Percentiles rank a stretch among this genome's conserved stretches.
These are phyloP conservation scores for Thunnus thynnus DNA, from an alignment of 2,113 vertebrate genomes.

Conservation along the genomic window DNA sequence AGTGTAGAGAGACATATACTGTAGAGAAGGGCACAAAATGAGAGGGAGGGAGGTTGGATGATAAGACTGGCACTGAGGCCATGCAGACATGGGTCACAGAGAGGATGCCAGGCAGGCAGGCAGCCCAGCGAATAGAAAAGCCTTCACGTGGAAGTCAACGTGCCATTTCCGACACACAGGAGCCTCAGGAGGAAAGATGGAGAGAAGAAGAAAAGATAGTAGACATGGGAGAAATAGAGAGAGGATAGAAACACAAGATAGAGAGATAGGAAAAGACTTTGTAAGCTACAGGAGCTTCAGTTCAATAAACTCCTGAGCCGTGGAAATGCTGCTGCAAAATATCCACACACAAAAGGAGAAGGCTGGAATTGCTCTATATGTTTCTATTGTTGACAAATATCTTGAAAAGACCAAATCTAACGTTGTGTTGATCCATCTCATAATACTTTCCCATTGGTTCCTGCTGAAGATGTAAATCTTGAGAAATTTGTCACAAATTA, in stretches of 20 bases:
- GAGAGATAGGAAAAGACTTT: not conserved
- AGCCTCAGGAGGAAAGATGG: constrained; percentile 49
- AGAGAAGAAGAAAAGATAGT: constrained; percentile 15
- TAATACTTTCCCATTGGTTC: not conserved
- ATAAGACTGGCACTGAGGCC: constrained; percentile 58
- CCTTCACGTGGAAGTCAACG: constrained; percentile 75
- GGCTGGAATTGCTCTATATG: not conserved
- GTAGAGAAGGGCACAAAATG: not conserved
- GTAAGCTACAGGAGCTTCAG: not conserved
- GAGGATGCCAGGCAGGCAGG: constrained; percentile 47
- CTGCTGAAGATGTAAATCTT: not conserved
- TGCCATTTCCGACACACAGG: constrained; percentile 47
- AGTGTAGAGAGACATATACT: constrained; percentile 12
- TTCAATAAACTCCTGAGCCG: not conserved
- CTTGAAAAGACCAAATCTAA: too few species aligned
- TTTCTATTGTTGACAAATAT: not conserved
- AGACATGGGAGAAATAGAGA: not conserved
- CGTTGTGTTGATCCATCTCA: too few species aligned
- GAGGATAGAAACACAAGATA: not conserved
- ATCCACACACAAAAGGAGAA: not conserved
- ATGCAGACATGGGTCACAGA: constrained; percentile 56
- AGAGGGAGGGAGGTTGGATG: not conserved
- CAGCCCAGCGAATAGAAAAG: constrained; percentile 39
- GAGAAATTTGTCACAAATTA: not conserved
- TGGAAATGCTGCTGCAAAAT: not conserved